Evolutionary conservation across 2,797 vertebrate species (phyloP), one percentile per base, ranked within the genome.

Genomic region (Eulemur coronatus): DNA sequence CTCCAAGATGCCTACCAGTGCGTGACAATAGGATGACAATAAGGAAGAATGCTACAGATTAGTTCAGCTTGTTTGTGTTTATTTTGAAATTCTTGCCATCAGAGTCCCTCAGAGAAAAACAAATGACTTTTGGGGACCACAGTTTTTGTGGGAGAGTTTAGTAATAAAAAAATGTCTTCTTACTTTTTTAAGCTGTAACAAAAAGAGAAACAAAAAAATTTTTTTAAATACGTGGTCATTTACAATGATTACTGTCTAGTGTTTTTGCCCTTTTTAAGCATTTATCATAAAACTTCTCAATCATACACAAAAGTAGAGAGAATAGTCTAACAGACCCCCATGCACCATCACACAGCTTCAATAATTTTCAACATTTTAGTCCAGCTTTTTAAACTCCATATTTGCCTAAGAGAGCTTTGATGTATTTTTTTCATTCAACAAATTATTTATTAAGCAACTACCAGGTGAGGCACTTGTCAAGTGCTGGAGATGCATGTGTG

Each of bases 271-370:
- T 78, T 80, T 81, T 43, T 30, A 30, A 65, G 46, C 35, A 70
- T 91, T 91, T 63, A 63, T 67, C 85, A 76, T 82, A 92, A 90
- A 89, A 89, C 7, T 94, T 48, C n/a, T 72, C 67, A 35, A 52
- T 57, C 65, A 57, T 38, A 72, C 26, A 72, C 30, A 76, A 89
- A 88, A 78, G 7, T n/a, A 72, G 28, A 91, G 17, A 70, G 41
- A 52, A 52, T n/a, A 59, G 43, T 35, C 46, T 61, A 52, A 75
- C 20, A 87, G 20, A 63, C 35, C 69, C 18, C 2, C 41, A 48
- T 13, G 3, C 2, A 65, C 24, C 30, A 73, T 43, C 30, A 81
- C 11, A 24, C 30, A 69, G 20, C 28, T 86, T 84, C 28, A 95
- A 73, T 84, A 30, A 96, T 80, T 95, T 52, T 50, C 57, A 70